These are phyloP conservation scores for Tanypteryx hageni DNA, from an alignment of 2,888 invertebrate genomes.

Conservation along the genomic window DNA sequence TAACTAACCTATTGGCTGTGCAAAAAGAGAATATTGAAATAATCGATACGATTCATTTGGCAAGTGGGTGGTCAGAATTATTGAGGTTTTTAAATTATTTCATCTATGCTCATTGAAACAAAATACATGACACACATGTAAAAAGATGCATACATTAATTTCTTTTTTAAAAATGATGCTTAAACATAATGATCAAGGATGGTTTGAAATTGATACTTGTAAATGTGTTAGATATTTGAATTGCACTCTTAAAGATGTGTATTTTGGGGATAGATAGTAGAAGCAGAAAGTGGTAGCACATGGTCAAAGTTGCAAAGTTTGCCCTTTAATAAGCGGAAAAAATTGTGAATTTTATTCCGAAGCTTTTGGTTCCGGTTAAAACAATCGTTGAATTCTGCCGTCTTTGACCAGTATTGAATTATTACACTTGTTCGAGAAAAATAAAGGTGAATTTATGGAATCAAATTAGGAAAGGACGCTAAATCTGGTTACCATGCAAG, in stretches of 20 bases:
- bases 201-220: constrained; percentile 11
- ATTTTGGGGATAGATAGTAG: constrained; percentile 1
- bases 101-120: not conserved
- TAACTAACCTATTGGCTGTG: constrained; percentile 32
- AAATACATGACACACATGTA: not conserved
- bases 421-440: not conserved
- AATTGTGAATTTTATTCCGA: not conserved
- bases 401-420: not conserved
- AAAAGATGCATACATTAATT: not conserved
- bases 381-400: not conserved
- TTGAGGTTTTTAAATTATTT: not conserved
- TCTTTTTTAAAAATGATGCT: not conserved
- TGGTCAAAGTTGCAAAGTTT: not conserved
- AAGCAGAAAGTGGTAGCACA: constrained; percentile 1
- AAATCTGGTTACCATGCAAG: not conserved
- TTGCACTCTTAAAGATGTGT: not conserved
- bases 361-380: not conserved
- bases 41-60: not conserved
- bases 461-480: not conserved
- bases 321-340: not conserved
- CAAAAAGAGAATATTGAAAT: constrained; percentile 4
- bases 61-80: not conserved
- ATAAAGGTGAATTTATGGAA: not conserved
- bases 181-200: not conserved
- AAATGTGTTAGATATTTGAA: not conserved